Evolutionary conservation across 2,888 invertebrate species (phyloP).

Genomic region (Leptothorax acervorum): DNA sequence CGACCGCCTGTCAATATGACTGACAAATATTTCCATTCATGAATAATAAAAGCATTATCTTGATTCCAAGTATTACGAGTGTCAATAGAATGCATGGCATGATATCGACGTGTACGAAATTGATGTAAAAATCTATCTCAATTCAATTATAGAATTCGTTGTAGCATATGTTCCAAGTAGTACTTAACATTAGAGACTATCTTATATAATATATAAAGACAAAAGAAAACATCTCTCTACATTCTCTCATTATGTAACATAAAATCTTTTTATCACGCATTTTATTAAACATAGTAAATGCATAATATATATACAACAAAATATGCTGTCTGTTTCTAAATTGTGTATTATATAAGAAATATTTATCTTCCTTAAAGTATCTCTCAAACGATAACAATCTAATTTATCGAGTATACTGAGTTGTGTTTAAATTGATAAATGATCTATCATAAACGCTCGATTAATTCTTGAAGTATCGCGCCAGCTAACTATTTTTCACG

Average conservation of each 20-base stretch:
- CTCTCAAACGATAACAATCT: background rate
- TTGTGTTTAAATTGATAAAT: conserved; percentile 28
- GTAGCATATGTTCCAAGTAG: background rate
- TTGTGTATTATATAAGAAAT: background rate
- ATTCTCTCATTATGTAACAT: background rate
- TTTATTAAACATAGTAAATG: background rate
- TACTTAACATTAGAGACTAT: background rate
- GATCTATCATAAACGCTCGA: conserved; percentile 24
- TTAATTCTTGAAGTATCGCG: conserved; percentile 27
- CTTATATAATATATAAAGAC: background rate
- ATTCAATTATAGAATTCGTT: background rate
- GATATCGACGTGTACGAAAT: conserved; percentile 26
- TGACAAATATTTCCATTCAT: conserved; percentile 26
- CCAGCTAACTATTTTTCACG: conserved; percentile 29
- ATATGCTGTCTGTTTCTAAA: background rate
- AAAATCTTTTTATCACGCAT: background rate
- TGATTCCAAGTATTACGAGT: conserved; percentile 38
- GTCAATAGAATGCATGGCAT: conserved; percentile 30
- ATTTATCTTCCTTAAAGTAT: background rate
- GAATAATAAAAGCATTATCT: conserved; percentile 48
- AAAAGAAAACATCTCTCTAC: background rate
- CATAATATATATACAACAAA: background rate
- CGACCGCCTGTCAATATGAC: conserved; percentile 31
- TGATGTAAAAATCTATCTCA: conserved; percentile 16
- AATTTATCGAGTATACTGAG: background rate